These are phyloP conservation scores for Drosophila murphyi DNA, from an alignment of 1,140 invertebrate genomes.

Conservation along the genomic window DNA sequence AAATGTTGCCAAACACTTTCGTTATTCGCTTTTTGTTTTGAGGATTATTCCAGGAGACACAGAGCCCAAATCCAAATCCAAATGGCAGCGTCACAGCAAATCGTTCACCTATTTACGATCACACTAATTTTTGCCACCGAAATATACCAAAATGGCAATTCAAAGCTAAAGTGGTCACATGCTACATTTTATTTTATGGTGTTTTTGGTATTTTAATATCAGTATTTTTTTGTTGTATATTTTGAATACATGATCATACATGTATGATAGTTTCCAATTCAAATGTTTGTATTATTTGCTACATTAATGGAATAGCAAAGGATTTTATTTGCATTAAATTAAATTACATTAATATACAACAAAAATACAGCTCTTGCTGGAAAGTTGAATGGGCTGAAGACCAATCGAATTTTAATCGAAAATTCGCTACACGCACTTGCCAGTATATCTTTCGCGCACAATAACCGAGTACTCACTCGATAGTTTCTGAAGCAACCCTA, in stretches of 20 bases:
- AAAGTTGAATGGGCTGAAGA: neutral
- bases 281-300: neutral
- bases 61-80: constrained; percentile 47
- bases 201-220: neutral
- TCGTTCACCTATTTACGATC: constrained; percentile 53
- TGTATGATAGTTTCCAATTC: neutral
- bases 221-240: constrained; percentile 16
- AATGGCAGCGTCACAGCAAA: constrained; percentile 56
- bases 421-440: neutral
- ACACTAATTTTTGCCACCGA: constrained; percentile 43
- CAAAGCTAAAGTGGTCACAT: constrained; percentile 24
- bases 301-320: neutral
- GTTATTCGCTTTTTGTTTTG: constrained; percentile 36
- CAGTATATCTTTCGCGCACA: neutral
- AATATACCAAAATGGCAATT: constrained; percentile 34
- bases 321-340: neutral
- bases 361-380: neutral
- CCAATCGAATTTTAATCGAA: constrained; percentile 1
- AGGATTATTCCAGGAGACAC: constrained; percentile 34
- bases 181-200: neutral
- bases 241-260: constrained; percentile 1
- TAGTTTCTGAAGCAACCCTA: neutral
- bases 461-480: constrained; percentile 3
- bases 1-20: constrained; percentile 12
- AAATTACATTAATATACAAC: neutral